phyloP scores from a whole-genome alignment of 2,888 invertebrate genomes.

The Invenusta paracnida region DNA sequence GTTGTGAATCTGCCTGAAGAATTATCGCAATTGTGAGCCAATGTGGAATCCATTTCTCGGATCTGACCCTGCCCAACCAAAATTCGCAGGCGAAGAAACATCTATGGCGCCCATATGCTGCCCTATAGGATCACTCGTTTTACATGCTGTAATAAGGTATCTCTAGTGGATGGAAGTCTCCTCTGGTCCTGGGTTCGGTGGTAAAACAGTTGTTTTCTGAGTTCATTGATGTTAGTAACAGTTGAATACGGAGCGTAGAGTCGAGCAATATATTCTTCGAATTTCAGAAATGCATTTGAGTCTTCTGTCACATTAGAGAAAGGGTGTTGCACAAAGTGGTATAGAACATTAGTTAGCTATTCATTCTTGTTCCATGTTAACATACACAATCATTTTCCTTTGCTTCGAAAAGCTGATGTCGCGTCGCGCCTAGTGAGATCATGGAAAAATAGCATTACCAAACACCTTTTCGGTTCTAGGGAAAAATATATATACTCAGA shows the following conservation, averaged over 20 bases:
- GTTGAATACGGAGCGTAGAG: neutral
- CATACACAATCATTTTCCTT: slow-evolving; percentile 6
- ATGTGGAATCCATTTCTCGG: slow-evolving; percentile 6
- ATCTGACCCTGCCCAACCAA: neutral
- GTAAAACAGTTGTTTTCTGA: slow-evolving; percentile 2
- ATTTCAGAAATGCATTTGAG: neutral
- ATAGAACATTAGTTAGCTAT: slow-evolving; percentile 17
- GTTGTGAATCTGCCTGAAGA: slow-evolving; percentile 1
- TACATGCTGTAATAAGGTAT: too few species aligned
- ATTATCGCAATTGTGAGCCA: slow-evolving; percentile 26
- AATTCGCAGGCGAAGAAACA: slow-evolving; percentile 12
- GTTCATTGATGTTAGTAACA: slow-evolving; percentile 2
- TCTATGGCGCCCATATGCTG: neutral
- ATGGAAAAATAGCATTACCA: slow-evolving; percentile 6
- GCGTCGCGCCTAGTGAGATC: neutral
- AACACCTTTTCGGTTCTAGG: slow-evolving; percentile 16
- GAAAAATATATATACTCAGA: neutral
- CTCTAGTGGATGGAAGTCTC: too few species aligned
- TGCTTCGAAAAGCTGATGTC: neutral
- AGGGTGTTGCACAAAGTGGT: slow-evolving; percentile 29
- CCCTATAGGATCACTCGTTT: too few species aligned
- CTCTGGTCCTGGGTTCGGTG: neutral
- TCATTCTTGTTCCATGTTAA: slow-evolving; percentile 29
- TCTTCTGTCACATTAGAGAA: slow-evolving; percentile 23
- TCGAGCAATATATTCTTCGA: slow-evolving; percentile 12